A percentile compares a stretch with the other conserved stretches of the same genome.
Evolutionary conservation across 2,888 invertebrate species (phyloP).

Genomic region (Andrena praecox): DNA sequence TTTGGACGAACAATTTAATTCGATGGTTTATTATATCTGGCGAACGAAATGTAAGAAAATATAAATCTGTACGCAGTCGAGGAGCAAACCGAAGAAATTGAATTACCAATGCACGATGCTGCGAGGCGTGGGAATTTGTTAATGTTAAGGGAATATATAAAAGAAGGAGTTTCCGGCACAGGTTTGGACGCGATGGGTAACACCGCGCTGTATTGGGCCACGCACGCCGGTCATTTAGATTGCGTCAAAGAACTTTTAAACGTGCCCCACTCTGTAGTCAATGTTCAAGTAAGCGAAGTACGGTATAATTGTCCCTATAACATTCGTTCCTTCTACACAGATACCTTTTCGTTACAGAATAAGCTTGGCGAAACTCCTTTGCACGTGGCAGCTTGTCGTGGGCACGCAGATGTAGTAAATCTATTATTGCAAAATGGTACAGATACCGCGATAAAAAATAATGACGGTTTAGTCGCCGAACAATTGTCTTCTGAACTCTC

Average conservation of each 20-base stretch:
- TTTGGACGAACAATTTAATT: not conserved
- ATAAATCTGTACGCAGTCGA: constrained; percentile 84
- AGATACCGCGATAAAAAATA: constrained; percentile 85
- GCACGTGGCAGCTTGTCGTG: constrained; percentile 88
- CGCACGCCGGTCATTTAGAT: constrained; percentile 87
- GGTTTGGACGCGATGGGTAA: constrained; percentile 88
- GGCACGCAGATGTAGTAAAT: constrained; percentile 86
- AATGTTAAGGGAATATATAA: constrained; percentile 87
- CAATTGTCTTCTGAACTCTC: constrained; percentile 86
- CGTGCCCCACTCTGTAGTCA: constrained; percentile 83
- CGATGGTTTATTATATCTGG: not conserved
- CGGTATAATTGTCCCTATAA: not conserved
- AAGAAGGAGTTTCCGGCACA: constrained; percentile 88
- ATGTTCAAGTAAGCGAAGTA: constrained; percentile 80
- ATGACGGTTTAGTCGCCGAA: constrained; percentile 86
- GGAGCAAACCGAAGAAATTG: constrained; percentile 87
- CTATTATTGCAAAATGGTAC: constrained; percentile 86
- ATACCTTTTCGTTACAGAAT: constrained; percentile 84
- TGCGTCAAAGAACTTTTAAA: constrained; percentile 86
- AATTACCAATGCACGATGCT: constrained; percentile 89
- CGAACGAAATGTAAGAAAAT: not conserved
- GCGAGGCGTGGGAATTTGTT: constrained; percentile 88
- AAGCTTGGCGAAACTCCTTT: constrained; percentile 89
- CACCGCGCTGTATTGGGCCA: constrained; percentile 89
- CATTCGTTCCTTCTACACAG: not conserved